These are phyloP conservation scores for Lydus trimaculatus DNA, from an alignment of 2,888 invertebrate genomes.

Conservation along the genomic window DNA sequence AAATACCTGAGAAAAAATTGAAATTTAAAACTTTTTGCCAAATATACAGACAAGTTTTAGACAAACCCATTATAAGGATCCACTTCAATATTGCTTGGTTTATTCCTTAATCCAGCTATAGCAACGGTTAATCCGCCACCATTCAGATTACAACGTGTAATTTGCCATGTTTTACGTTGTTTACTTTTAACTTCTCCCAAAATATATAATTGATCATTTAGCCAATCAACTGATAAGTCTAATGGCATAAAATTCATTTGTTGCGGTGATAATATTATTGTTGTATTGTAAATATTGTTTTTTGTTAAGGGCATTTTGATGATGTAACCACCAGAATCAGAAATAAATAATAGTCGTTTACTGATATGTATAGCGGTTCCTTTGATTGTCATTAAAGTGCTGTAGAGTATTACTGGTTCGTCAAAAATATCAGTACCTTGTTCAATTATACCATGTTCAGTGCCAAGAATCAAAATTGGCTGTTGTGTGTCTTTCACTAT, in stretches of 20 bases:
- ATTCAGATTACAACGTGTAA: slow-evolving; percentile 78
- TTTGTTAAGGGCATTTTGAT: slow-evolving; percentile 63
- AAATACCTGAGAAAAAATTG: slow-evolving; percentile 69
- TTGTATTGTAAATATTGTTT: slow-evolving; percentile 49
- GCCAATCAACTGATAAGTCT: slow-evolving; percentile 86
- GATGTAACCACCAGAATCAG: slow-evolving; percentile 70
- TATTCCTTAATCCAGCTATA: slow-evolving; percentile 71
- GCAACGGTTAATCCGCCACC: slow-evolving; percentile 76
- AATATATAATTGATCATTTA: slow-evolving; percentile 84
- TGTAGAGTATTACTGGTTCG: slow-evolving; percentile 71
- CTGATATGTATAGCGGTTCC: slow-evolving; percentile 83
- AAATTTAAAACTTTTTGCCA: neutral
- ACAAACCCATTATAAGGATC: slow-evolving; percentile 90
- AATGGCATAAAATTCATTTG: slow-evolving; percentile 71
- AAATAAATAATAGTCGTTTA: slow-evolving; percentile 76
- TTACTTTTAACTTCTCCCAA: slow-evolving; percentile 69
- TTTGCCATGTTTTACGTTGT: slow-evolving; percentile 70
- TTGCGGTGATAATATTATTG: slow-evolving; percentile 64
- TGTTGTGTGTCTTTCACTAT: slow-evolving; percentile 73
- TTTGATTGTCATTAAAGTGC: slow-evolving; percentile 59
- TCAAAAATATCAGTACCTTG: slow-evolving; percentile 73
- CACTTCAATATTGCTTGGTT: slow-evolving; percentile 83
- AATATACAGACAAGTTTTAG: neutral
- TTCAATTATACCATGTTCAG: slow-evolving; percentile 72
- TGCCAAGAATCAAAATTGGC: slow-evolving; percentile 74